A percentile compares a stretch with the other conserved stretches of the same genome.
phyloP scores from a whole-genome alignment of 2,113 vertebrate genomes.

The Periophthalmodon schlosseri region DNA sequence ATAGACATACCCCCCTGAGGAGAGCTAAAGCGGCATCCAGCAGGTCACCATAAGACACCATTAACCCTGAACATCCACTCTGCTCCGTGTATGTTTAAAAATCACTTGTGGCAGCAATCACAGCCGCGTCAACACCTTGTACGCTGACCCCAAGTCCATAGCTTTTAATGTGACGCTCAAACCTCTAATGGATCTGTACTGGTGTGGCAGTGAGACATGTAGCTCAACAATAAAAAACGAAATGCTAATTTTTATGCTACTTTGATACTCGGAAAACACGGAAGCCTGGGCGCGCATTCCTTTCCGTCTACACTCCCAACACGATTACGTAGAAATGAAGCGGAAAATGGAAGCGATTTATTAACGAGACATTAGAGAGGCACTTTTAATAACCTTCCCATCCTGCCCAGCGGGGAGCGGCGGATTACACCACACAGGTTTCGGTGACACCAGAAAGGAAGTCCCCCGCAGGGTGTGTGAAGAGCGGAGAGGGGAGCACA shows the following conservation, averaged over 20 bases:
- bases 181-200: conserved; percentile 74
- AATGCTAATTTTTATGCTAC: conserved; percentile 66
- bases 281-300: conserved; percentile 65
- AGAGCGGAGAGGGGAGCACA: conserved; percentile 79
- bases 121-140: conserved; percentile 58
- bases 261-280: conserved; percentile 69
- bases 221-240: conserved; percentile 63
- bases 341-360: conserved; percentile 84
- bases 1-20: conserved; percentile 69
- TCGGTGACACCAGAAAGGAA: conserved; percentile 86
- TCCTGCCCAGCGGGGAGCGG: conserved; percentile 79
- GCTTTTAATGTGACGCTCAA: conserved; percentile 68
- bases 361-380: conserved; percentile 83
- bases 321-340: conserved; percentile 77
- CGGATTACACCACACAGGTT: conserved; percentile 84
- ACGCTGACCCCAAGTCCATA: conserved; percentile 57
- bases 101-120: conserved; percentile 69
- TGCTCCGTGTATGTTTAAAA: conserved; percentile 60
- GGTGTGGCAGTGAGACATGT: conserved; percentile 48
- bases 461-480: conserved; percentile 81
- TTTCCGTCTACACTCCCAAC: conserved; percentile 67
- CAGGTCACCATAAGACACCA: conserved; percentile 68
- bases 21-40: conserved; percentile 64
- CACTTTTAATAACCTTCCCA: conserved; percentile 81
- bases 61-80: conserved; percentile 68